Conservation (phyloP, 2,113 vertebrate genomes). For the Hystrix brachyura region DNA sequence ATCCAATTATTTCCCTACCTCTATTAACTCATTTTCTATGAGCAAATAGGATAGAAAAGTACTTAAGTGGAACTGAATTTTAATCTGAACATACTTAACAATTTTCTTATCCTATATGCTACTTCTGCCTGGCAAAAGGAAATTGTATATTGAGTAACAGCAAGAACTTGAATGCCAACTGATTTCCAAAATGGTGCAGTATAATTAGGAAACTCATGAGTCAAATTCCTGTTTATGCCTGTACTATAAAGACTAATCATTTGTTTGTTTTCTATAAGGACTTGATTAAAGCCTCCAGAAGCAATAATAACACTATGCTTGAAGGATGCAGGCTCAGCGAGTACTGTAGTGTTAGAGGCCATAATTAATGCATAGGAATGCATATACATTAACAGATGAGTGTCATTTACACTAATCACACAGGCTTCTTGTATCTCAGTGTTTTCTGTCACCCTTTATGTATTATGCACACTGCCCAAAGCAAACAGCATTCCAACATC, state of each 20-base stretch:
- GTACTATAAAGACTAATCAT: conserved; percentile 81
- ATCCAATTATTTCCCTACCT: neutral
- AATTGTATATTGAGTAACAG: conserved; percentile 63
- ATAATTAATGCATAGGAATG: conserved; percentile 66
- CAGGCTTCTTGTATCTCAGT: neutral
- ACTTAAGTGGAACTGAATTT: conserved; percentile 61
- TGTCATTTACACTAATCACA: conserved; percentile 45
- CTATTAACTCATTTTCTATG: neutral
- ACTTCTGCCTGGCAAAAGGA: conserved; percentile 60
- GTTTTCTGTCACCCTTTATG: neutral
- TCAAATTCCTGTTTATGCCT: conserved; percentile 82
- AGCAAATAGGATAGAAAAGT: neutral
- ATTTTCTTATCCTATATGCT: conserved; percentile 31
- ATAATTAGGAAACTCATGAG: conserved; percentile 83
- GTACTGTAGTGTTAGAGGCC: neutral
- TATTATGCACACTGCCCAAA: neutral
- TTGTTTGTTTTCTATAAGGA: conserved; percentile 81
- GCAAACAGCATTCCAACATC: neutral
- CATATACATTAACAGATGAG: conserved; percentile 71
- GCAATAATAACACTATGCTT: conserved; percentile 71
- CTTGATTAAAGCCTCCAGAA: conserved; percentile 80
- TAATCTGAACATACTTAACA: conserved; percentile 60
- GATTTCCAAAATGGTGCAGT: conserved; percentile 79
- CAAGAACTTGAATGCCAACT: conserved; percentile 78
- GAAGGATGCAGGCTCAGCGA: conserved; percentile 59